Base-by-base conservation (phyloP, 1,140 invertebrate genomes). In the Riptortus pedestris region DNA sequence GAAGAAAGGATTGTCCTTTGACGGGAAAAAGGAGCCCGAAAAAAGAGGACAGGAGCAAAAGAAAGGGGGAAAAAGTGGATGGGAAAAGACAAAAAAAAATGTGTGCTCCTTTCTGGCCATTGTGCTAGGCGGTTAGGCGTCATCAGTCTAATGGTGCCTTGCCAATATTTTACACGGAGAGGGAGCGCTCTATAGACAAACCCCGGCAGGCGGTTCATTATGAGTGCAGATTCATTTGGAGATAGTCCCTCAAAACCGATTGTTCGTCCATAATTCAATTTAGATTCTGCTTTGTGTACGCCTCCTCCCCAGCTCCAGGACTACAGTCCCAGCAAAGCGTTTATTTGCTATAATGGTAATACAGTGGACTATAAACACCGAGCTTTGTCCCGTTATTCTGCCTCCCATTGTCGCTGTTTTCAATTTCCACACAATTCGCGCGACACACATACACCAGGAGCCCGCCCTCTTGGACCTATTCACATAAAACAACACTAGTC, bases 361-460 rank as follows among this genome's bases (percentile, higher is more conserved):
- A 47, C 45, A 47, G 45, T 47, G 45, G 45, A 47, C 45, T 47
- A 47, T 47, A 47, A 47, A 47, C 45, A 47, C n/a, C n/a, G 22
- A 47, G n/a, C 45, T 20, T 47, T 47, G 45, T 47, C 9, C 9
- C 2, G 45, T n/a, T n/a, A n/a, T n/a, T n/a, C n/a, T n/a, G n/a
- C n/a, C n/a, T n/a, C n/a, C 45, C 45, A 47, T 22, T 9, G 45
- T 47, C n/a, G n/a, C 45, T 22, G 45, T 47, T 47, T 47, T 47
- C 45, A 47, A 47, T 47, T 47, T 47, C 45, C 45, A 47, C 22
- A n/a, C n/a, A n/a, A n/a, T n/a, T n/a, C n/a, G n/a, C n/a, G n/a
- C n/a, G n/a, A n/a, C n/a, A n/a, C n/a, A n/a, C n/a, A n/a, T n/a
- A n/a, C n/a, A n/a, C n/a, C n/a, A n/a, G n/a, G n/a, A n/a, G n/a